Evolutionary conservation across 2,888 invertebrate genomes (phyloP), one percentile per base, ranked within the genome.

Genomic region (Liopterus haemorrhoidalis): DNA sequence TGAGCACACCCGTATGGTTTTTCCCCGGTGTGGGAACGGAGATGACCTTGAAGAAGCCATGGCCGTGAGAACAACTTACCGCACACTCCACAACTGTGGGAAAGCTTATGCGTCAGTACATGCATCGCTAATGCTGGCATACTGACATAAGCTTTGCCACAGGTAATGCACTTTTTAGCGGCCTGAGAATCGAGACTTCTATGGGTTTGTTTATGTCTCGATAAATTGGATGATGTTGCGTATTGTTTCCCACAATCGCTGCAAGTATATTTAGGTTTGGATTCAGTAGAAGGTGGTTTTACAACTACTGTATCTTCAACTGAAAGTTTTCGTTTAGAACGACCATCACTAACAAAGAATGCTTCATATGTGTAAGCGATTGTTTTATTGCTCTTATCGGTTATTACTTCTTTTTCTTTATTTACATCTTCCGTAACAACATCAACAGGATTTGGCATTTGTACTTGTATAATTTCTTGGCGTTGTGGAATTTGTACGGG

Each of bases 51-150:
- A 38, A 90, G 75, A 44, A 96, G 76, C 94, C 95, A 96, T n/a
- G 94, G 92, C 19, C 95, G 76, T 9, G 91, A 91, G 72, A 96
- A 96, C 62, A 89, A 80, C 66, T 96, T 96, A 43, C 90, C 91
- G 69, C 96, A 96, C 19, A 92, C 83, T 36, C 83, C 81, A 67
- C 96, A 96, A 57, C 85, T 84, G 72, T 95, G 94, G 18, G 83
- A 82, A 59, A 94, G 76, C 63, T 91, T 91, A 72, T 96, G 95
- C 33, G 92, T 94, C 28, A 87, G 76, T 51, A 91, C 82, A 66
- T 89, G 91, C 85, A 90, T 94, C 30, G 94, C 91, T 45, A 95
- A 75, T 1, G 95, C 95, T 0, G 95, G 95, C 94, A 96, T 96
- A 53, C 90, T 90, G 35, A 96, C 95, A 70, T 96, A 96, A 2